phyloP scores from a whole-genome alignment of 1,140 invertebrate species.

The Lamellibrachia luymesi region DNA sequence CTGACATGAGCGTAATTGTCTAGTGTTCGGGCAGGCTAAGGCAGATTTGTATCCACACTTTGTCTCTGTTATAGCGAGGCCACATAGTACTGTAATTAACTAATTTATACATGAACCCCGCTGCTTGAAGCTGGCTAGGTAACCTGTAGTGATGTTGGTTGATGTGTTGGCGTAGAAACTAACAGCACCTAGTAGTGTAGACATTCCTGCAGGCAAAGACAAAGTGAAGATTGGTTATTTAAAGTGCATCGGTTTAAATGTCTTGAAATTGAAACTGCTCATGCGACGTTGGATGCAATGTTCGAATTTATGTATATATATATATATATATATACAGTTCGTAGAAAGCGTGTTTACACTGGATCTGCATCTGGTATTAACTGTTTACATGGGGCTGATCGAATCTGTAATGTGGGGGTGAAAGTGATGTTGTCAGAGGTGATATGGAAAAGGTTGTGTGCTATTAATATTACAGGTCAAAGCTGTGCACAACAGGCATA shows the following conservation, averaged over 20 bases:
- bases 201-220: background rate
- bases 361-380: background rate
- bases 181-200: background rate
- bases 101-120: background rate
- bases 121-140: background rate
- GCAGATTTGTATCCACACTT: background rate
- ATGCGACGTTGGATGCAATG: background rate
- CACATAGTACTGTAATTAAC: too few relatives aligned
- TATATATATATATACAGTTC: background rate
- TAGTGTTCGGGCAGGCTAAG: background rate
- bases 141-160: background rate
- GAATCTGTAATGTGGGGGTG: background rate
- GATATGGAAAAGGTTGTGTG: background rate
- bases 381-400: background rate
- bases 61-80: background rate
- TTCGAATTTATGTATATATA: background rate
- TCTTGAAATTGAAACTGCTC: too few relatives aligned
- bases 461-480: background rate
- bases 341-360: background rate
- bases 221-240: background rate
- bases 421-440: background rate
- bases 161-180: background rate
- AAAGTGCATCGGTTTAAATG: background rate
- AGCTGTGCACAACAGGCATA: background rate
- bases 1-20: background rate